Percentiles rank a stretch among this genome's conserved stretches.
Evolutionary conservation across 2,113 vertebrate species (phyloP).

Genomic region (Semicossyphus pulcher): DNA sequence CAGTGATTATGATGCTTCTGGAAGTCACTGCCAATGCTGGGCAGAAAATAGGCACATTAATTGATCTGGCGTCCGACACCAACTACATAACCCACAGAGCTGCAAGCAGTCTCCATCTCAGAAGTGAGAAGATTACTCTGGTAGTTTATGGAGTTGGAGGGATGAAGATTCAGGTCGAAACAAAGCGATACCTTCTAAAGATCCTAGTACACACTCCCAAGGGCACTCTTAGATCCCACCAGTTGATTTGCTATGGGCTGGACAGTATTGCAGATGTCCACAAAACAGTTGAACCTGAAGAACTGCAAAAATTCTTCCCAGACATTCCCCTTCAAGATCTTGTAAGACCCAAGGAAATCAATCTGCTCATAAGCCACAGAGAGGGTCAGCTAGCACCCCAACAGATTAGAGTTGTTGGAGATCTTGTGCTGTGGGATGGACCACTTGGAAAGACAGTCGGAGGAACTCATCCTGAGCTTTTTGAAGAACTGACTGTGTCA

Average conservation of each 20-base stretch:
- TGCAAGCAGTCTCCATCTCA: conserved; percentile 7
- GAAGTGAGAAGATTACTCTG: conserved; percentile 27
- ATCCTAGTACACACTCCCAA: too few relatives aligned
- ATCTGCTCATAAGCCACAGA: background rate
- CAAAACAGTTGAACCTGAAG: too few relatives aligned
- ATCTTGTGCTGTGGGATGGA: conserved; percentile 35
- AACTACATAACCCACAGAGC: conserved; percentile 50
- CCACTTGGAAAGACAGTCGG: background rate
- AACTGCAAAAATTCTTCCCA: background rate
- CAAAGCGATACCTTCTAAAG: too few relatives aligned
- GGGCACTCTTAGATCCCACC: too few relatives aligned
- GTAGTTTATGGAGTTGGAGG: too few relatives aligned
- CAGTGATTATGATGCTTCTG: too few relatives aligned
- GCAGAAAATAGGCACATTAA: conserved; percentile 37
- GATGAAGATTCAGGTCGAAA: too few relatives aligned
- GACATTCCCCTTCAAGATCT: background rate
- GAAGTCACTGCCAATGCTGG: conserved; percentile 52
- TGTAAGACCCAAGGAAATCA: background rate
- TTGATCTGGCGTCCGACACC: conserved; percentile 58
- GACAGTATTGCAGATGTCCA: too few relatives aligned
- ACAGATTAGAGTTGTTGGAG: background rate
- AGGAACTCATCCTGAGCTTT: background rate
- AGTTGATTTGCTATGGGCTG: too few relatives aligned
- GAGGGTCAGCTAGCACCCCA: background rate
- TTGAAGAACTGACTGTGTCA: background rate